These are phyloP conservation scores for Linurgus olivaceus DNA, from an alignment of 2,797 vertebrate species.

Conservation along the genomic window DNA sequence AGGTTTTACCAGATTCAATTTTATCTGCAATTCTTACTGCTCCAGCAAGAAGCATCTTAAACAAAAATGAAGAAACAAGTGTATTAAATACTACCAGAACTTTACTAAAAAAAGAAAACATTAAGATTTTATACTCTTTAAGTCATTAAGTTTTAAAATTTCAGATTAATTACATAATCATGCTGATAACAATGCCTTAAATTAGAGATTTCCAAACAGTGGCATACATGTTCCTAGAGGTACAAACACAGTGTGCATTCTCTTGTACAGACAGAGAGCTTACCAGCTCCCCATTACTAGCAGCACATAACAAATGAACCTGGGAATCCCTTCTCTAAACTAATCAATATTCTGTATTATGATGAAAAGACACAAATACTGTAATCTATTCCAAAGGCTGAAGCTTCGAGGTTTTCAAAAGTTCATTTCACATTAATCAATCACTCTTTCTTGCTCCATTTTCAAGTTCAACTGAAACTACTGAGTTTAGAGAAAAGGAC, in stretches of 20 bases:
- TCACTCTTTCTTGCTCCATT: background rate
- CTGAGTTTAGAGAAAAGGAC: background rate
- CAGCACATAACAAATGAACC: background rate
- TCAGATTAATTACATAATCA: background rate
- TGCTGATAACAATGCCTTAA: background rate
- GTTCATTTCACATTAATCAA: background rate
- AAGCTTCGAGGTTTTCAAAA: background rate
- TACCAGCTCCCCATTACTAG: background rate
- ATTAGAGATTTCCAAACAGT: background rate
- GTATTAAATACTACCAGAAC: background rate
- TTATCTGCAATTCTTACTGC: constrained; percentile 91
- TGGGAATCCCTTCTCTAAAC: background rate
- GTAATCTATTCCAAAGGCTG: background rate
- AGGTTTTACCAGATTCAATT: constrained; percentile 91
- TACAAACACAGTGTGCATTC: background rate
- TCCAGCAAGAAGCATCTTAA: constrained; percentile 87
- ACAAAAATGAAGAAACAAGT: background rate
- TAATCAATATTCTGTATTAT: background rate
- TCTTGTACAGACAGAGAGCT: background rate
- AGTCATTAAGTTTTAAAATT: background rate
- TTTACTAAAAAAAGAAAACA: accelerated
- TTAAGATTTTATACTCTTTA: background rate
- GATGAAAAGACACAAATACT: background rate
- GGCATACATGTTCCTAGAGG: background rate
- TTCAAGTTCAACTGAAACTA: background rate